Percentiles rank a stretch among this genome's conserved stretches.
These are phyloP conservation scores for Cettia cetti DNA, from an alignment of 2,113 vertebrate genomes.

Conservation along the genomic window DNA sequence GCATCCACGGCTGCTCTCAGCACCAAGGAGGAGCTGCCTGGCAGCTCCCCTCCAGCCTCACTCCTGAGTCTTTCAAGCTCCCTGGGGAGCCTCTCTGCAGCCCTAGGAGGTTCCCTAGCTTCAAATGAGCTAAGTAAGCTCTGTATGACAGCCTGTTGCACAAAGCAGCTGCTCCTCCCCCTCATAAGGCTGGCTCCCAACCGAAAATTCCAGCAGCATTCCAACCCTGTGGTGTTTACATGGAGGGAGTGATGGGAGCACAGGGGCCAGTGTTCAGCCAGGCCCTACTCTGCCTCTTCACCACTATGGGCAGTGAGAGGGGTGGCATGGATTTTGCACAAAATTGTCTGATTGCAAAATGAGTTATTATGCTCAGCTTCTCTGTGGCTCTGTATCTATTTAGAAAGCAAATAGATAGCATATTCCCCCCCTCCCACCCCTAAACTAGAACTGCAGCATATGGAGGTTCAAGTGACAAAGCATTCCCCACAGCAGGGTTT, in stretches of 20 bases:
- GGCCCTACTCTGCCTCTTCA: not conserved
- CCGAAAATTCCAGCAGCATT: constrained; percentile 15
- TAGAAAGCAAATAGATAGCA: not conserved
- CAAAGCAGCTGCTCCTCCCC: constrained; percentile 46
- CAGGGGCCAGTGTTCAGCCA: not conserved
- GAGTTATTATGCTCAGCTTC: not conserved
- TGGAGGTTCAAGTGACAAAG: constrained; percentile 21
- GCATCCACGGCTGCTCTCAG: not conserved
- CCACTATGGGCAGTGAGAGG: not conserved
- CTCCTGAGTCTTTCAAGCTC: not conserved
- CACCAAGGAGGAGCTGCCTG: not conserved
- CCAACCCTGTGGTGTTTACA: not conserved
- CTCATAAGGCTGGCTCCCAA: not conserved
- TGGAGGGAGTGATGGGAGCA: not conserved
- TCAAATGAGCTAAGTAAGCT: not conserved
- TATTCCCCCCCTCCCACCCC: not conserved
- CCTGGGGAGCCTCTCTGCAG: not conserved
- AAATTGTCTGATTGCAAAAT: not conserved
- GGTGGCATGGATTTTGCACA: not conserved
- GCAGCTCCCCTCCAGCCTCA: not conserved
- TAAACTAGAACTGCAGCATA: not conserved
- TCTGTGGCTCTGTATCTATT: not conserved
- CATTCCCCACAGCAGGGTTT: not conserved
- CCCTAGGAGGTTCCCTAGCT: constrained; percentile 20
- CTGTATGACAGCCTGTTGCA: not conserved